Percentiles rank a stretch among this genome's conserved stretches.
These are phyloP conservation scores for Ceramica pisi DNA, from an alignment of 2,888 invertebrate genomes.

Conservation along the genomic window DNA sequence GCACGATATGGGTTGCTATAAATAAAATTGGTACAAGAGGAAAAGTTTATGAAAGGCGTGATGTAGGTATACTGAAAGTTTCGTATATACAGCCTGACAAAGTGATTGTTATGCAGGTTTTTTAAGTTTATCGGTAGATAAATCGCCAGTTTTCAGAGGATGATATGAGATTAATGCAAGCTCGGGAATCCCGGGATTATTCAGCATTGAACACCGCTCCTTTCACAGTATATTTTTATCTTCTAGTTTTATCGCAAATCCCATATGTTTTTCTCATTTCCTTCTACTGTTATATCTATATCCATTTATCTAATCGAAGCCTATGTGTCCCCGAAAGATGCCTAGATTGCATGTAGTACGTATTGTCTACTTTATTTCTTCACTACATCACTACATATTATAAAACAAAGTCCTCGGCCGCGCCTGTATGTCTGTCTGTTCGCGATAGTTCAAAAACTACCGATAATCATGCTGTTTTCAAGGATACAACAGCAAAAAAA, in stretches of 20 bases:
- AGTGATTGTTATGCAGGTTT: conserved; percentile 25
- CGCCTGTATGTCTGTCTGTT: too few species aligned
- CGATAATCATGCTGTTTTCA: too few species aligned
- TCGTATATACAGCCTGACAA: conserved; percentile 12
- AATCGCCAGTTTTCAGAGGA: conserved; percentile 3
- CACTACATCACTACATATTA: too few species aligned
- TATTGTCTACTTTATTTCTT: background rate
- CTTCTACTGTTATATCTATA: conserved; percentile 24
- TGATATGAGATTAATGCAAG: background rate
- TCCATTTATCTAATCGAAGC: conserved; percentile 35
- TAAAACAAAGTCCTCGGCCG: too few species aligned
- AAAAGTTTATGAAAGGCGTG: conserved; percentile 41
- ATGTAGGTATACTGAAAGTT: conserved; percentile 44
- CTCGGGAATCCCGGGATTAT: background rate
- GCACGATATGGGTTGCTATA: conserved; percentile 30
- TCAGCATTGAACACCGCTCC: background rate
- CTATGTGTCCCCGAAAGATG: conserved; percentile 19
- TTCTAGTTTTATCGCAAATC: conserved; percentile 14
- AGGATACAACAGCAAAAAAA: background rate
- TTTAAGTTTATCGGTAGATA: conserved; percentile 1
- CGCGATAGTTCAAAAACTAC: too few species aligned
- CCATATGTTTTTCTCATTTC: conserved; percentile 30
- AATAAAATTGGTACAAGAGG: conserved; percentile 34
- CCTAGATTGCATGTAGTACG: background rate
- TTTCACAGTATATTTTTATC: conserved; percentile 12